Evolutionary conservation across 2,113 vertebrate species (phyloP).

Genomic region (Lepidiolamprologus cunningtoni): DNA sequence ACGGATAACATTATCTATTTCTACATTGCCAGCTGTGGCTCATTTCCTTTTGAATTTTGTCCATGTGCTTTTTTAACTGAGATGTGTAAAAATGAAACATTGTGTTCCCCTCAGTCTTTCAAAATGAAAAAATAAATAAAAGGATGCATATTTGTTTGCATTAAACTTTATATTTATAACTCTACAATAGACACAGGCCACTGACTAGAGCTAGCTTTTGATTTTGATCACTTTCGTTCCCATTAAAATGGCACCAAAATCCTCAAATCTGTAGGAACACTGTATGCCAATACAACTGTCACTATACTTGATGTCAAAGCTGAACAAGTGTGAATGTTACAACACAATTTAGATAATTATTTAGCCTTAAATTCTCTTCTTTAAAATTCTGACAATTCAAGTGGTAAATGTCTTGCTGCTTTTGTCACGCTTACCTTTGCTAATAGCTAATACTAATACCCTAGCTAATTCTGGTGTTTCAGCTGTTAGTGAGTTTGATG

Average conservation of each 20-base stretch:
- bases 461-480: not conserved
- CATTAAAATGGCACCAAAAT: not conserved
- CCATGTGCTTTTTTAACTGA: not conserved
- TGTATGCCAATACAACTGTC: not conserved
- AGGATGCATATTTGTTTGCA: not conserved
- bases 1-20: not conserved
- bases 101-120: not conserved
- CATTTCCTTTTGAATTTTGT: not conserved
- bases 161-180: not conserved
- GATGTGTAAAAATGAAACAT: not conserved
- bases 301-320: not conserved
- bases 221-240: not conserved
- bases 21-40: not conserved
- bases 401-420: not conserved
- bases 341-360: not conserved
- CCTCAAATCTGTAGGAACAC: not conserved
- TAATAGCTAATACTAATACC: not conserved
- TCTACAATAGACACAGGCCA: not conserved
- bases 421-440: not conserved
- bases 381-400: not conserved
- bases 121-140: not conserved
- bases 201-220: not conserved
- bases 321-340: not conserved
- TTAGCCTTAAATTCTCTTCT: not conserved
- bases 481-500: not conserved